These are phyloP conservation scores for Oxyruncus cristatus DNA, from an alignment of 2,113 vertebrate genomes.

Conservation along the genomic window DNA sequence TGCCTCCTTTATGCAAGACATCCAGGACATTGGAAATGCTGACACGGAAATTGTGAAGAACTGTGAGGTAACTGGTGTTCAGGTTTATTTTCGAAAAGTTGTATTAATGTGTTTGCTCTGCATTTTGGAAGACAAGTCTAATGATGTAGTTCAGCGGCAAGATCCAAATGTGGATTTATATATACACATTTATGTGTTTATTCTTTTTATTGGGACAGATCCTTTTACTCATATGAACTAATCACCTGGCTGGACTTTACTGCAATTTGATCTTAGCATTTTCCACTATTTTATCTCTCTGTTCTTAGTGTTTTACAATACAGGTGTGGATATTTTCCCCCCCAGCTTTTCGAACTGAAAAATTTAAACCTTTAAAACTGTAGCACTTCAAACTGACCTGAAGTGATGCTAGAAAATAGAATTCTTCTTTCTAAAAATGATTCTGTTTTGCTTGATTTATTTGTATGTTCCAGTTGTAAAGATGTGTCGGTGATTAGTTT, in stretches of 20 bases:
- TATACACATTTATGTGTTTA: not conserved
- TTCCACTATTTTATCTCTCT: not conserved
- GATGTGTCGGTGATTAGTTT: not conserved
- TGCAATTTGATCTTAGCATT: not conserved
- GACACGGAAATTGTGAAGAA: slow-evolving; percentile 85
- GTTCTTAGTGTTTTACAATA: not conserved
- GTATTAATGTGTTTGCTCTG: not conserved
- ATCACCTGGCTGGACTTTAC: not conserved
- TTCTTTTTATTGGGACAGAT: not conserved
- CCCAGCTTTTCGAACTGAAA: not conserved
- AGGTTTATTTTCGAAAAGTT: not conserved
- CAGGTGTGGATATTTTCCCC: not conserved
- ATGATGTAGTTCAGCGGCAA: not conserved
- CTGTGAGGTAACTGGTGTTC: slow-evolving; percentile 82
- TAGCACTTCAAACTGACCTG: not conserved
- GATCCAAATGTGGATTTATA: not conserved
- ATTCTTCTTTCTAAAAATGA: not conserved
- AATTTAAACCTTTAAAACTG: not conserved
- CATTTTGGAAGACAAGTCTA: not conserved
- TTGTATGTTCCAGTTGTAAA: not conserved
- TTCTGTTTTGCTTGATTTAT: not conserved
- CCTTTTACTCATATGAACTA: not conserved
- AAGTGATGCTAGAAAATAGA: not conserved
- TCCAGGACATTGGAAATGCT: slow-evolving; percentile 78
- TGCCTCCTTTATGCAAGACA: slow-evolving; percentile 83